These are phyloP conservation scores for Anas platyrhynchos DNA, from an alignment of 2,113 vertebrate genomes.

Conservation along the genomic window DNA sequence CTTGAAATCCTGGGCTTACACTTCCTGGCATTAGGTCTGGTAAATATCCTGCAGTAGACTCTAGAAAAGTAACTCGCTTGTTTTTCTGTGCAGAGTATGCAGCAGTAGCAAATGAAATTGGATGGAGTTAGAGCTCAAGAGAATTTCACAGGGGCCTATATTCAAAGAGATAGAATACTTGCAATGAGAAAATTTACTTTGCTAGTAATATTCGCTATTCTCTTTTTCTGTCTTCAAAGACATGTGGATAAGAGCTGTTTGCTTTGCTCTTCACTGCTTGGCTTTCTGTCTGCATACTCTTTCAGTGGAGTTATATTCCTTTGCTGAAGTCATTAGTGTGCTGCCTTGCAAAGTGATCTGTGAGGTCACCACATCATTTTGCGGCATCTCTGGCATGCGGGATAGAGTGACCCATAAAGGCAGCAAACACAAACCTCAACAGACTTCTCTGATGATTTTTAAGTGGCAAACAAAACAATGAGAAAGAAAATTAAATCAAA, in stretches of 20 bases:
- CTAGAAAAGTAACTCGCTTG: background rate
- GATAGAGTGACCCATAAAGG: background rate
- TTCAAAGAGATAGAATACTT: conserved; percentile 31
- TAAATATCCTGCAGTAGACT: background rate
- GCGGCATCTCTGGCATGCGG: background rate
- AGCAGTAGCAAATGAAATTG: background rate
- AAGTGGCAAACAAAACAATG: background rate
- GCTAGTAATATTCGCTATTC: background rate
- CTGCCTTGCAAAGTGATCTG: background rate
- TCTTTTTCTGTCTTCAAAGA: conserved; percentile 20
- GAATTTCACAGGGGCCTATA: background rate
- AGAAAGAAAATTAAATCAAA: conserved; percentile 27
- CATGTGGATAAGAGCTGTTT: background rate
- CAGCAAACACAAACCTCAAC: background rate
- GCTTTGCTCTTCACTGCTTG: background rate
- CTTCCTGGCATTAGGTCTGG: background rate
- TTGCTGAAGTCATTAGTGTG: background rate
- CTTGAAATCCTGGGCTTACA: background rate
- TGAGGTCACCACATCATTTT: background rate
- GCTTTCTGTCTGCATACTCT: background rate
- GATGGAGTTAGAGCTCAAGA: conserved; percentile 8
- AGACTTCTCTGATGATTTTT: background rate
- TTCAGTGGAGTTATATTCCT: background rate
- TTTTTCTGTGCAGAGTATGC: background rate
- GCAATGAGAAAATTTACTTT: background rate